phyloP scores from a whole-genome alignment of 2,113 vertebrate species.

The Delphinus delphis region DNA sequence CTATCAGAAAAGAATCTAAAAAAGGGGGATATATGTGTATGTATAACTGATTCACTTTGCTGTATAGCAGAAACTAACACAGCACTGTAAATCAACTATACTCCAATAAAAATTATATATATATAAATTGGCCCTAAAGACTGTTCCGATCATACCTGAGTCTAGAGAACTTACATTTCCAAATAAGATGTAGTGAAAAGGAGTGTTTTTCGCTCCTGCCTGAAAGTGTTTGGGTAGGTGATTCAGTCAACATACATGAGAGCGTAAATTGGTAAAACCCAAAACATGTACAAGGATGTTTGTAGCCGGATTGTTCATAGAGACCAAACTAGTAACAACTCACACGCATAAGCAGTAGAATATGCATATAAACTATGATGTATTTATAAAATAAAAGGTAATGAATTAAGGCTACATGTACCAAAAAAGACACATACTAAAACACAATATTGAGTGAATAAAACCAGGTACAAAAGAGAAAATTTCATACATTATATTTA shows the following conservation, averaged over 20 bases:
- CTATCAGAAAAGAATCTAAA: too few relatives aligned
- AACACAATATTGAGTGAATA: background rate
- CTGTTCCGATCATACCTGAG: background rate
- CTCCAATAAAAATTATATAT: too few relatives aligned
- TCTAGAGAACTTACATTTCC: background rate
- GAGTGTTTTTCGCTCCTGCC: background rate
- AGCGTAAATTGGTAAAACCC: background rate
- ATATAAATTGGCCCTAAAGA: background rate
- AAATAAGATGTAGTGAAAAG: background rate
- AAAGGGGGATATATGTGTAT: too few relatives aligned
- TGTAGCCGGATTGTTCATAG: background rate
- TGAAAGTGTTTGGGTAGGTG: background rate
- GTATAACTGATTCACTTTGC: too few relatives aligned
- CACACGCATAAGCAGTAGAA: background rate
- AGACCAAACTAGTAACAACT: too few relatives aligned
- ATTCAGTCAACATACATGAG: background rate
- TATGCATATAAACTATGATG: background rate
- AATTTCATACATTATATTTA: background rate
- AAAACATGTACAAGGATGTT: background rate
- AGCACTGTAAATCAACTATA: too few relatives aligned
- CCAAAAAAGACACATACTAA: background rate
- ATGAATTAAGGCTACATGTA: too few relatives aligned
- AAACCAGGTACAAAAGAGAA: background rate
- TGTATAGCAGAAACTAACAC: too few relatives aligned
- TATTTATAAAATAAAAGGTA: background rate